Evolutionary conservation across 2,888 invertebrate genomes (phyloP), one percentile per base, ranked within the genome.

Genomic region (Cordilura impudica): DNA sequence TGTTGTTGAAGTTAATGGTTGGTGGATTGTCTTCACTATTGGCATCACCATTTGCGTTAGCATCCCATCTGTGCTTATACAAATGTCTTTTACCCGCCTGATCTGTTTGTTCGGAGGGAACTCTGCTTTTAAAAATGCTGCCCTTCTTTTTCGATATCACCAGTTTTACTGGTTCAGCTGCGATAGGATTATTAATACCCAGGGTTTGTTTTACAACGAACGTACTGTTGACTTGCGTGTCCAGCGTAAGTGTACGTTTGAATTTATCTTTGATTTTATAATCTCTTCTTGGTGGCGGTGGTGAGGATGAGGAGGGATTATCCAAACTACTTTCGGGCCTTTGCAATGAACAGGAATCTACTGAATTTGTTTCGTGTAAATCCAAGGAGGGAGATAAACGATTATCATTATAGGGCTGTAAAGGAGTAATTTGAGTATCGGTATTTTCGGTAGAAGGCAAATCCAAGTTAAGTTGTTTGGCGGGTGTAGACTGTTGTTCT

Each of bases 31-130:
- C 84, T 0, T 86, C 85, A 2, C 84, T 83, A 0, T 81, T 84
- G n/a, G 85, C 86, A 54, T 85, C 88, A 0, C 88, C 89, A 56
- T 88, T 89, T 12, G 84, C 94, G 86, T 95, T 94, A 87, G 95
- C 96, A 82, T 94, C 94, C 96, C 97, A 97, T 89, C 96, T 96
- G 90, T 97, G 97, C 88, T 94, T 95, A 87, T 97, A 97, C 35
- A 96, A 90, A 72, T 95, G 96, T 58, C 95, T 92, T 89, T 96
- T 95, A 93, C 81, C 85, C 61, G 87, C 85, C 71, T 88, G 86
- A 8, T 85, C 85, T 1, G 87, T 91, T 72, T 87, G 86, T 47
- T 87, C 87, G n/a, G 87, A 85, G 1, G 84, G 85, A 14, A 93
- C 92, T 73, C 96, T 93, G 86, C 96, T 96, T 87, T 97, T 97